Evolutionary conservation across 2,888 invertebrate species (phyloP), one percentile per base, ranked within the genome.

Genomic region (Drosophila putrida): DNA sequence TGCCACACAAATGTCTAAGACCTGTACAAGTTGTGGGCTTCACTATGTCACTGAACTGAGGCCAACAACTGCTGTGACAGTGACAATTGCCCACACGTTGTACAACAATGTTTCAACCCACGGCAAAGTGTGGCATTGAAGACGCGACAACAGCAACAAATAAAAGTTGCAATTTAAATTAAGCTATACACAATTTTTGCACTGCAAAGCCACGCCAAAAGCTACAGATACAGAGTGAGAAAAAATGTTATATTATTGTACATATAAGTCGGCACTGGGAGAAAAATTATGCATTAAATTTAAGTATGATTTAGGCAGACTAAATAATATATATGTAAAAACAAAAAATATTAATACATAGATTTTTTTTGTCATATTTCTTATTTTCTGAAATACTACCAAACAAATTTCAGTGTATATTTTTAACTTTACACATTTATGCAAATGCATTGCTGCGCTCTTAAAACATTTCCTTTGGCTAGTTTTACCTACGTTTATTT

Each of bases 1-100:
- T 62, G 75, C 49, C 59, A 25, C 49, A 57, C 54, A 61, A 43
- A 38, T 28, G 50, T 55, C 43, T 47, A 27, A 50, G 46, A 62
- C 44, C 33, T 33, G 25, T 15, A 44, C 43, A 44, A 65, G 41
- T 43, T 60, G 33, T 43, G 59, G 31, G 41, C 33, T 54, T 28
- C 8, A 51, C 35, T 35, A 25, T n/a, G 39, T 25, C 43, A 44
- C 50, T 35, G 49, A 20, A 47, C 51, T 35, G 49, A 20, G 28
- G 49, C 33, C 75, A 61, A n/a, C 61, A 71, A 62, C 54, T 62
- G 44, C 57, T 61, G 53, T 55, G 62, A 59, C 72, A 67, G 65
- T 60, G 80, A 72, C 72, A 68, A 77, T 65, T 68, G 55, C 53
- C 59, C 49, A 73, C 46, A 49, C 31, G 38, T 13, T 31, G 9